phyloP scores from a whole-genome alignment of 2,888 invertebrate species.

The Ashinkailepas kermadecensis region DNA sequence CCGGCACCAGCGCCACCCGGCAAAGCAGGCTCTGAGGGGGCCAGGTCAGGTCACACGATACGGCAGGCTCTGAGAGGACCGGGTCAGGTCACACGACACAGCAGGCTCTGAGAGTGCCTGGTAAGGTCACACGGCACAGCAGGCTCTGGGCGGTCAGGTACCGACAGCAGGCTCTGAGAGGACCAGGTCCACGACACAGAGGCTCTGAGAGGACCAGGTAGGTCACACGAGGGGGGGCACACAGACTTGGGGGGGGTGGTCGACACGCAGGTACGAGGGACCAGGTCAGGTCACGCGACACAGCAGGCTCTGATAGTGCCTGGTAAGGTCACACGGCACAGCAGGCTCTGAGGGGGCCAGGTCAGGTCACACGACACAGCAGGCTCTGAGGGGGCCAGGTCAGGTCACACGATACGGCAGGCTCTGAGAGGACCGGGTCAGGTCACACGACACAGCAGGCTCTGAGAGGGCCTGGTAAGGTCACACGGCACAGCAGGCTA shows the following conservation, averaged over 20 bases:
- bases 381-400: slow-evolving; percentile 31
- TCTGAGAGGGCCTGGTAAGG: too few species aligned
- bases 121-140: slow-evolving; percentile 56
- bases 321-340: slow-evolving; percentile 50
- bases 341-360: too few species aligned
- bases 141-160: slow-evolving; percentile 31
- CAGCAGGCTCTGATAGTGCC: slow-evolving; percentile 23
- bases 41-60: slow-evolving; percentile 29
- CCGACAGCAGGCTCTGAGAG: slow-evolving; percentile 28
- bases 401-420: background rate
- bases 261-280: too few species aligned
- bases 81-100: slow-evolving; percentile 31
- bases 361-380: too few species aligned
- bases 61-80: slow-evolving; percentile 28
- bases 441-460: too few species aligned
- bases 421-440: too few species aligned
- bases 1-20: slow-evolving; percentile 57
- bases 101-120: slow-evolving; percentile 20
- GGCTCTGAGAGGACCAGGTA: slow-evolving; percentile 28
- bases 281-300: slow-evolving; percentile 29
- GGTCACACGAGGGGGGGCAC: background rate
- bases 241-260: too few species aligned
- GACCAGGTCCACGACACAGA: slow-evolving; percentile 25
- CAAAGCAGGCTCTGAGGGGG: slow-evolving; percentile 53
- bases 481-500: too few species aligned